Conservation (phyloP, 1,140 invertebrate genomes). For the Subanguina moxae region DNA sequence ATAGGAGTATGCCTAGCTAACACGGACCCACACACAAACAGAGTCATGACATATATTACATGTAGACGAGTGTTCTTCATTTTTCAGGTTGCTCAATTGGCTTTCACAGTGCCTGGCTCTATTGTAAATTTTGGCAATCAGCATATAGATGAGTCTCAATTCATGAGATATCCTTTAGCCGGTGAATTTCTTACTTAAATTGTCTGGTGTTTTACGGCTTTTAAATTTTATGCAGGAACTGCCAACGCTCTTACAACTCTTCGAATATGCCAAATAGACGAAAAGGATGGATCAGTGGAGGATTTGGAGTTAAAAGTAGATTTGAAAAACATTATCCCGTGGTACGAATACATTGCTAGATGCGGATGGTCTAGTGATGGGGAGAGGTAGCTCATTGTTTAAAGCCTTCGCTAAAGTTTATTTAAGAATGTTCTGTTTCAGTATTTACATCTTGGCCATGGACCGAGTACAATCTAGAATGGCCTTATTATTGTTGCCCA, state of each 20-base stretch:
- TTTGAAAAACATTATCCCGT: conserved; percentile 35
- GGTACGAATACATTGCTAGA: conserved; percentile 38
- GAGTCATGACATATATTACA: too few species aligned
- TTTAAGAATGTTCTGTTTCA: conserved; percentile 1
- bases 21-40: too few species aligned
- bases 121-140: background rate
- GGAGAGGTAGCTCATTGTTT: conserved; percentile 22
- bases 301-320: conserved; percentile 21
- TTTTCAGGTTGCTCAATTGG: conserved; percentile 19
- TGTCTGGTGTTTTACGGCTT: too few species aligned
- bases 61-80: too few species aligned
- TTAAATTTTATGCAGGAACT: too few species aligned
- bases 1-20: too few species aligned
- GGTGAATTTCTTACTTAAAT: background rate
- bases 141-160: background rate
- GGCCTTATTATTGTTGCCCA: conserved; percentile 28
- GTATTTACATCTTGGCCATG: conserved; percentile 34
- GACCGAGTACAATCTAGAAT: conserved; percentile 30
- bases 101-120: conserved; percentile 35
- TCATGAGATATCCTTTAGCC: conserved; percentile 38
- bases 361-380: conserved; percentile 38
- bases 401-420: too few species aligned
- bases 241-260: conserved; percentile 27
- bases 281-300: conserved; percentile 9
- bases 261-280: conserved; percentile 29